Evolutionary conservation across 35 echinoderm and acorn worm genomes (phyloP).

Genomic region (Chiridota heheva): DNA sequence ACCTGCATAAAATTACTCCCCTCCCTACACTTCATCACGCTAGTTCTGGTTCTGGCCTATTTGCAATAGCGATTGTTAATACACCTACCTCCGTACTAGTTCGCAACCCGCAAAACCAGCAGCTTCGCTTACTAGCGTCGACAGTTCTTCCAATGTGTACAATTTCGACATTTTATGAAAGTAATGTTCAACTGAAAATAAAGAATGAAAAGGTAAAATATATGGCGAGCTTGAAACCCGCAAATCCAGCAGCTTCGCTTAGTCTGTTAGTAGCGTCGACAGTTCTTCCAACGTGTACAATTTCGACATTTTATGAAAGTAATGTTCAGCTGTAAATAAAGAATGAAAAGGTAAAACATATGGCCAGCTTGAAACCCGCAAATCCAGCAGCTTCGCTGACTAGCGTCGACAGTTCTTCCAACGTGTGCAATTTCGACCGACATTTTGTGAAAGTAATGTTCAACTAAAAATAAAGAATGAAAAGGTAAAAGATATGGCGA

Average conservation of each 20-base stretch:
- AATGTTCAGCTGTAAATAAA: not conserved
- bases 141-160: not conserved
- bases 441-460: constrained; percentile 6
- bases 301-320: not conserved
- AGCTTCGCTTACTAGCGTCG: constrained; percentile 23
- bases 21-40: too few species aligned
- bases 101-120: constrained; percentile 34
- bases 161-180: not conserved
- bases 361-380: constrained; percentile 16
- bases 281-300: not conserved
- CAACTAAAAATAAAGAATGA: not conserved
- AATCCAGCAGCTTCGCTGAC: constrained; percentile 36
- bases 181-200: not conserved
- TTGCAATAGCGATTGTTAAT: too few species aligned
- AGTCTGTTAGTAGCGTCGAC: not conserved
- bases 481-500: not conserved
- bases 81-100: constrained; percentile 45
- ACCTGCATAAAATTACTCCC: too few species aligned
- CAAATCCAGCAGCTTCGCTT: constrained; percentile 31
- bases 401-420: not conserved
- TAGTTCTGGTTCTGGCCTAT: too few species aligned
- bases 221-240: constrained; percentile 25
- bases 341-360: not conserved
- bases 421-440: not conserved
- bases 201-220: not conserved